phyloP scores from a whole-genome alignment of 2,888 invertebrate species.

The Pandemis cinnamomeana region DNA sequence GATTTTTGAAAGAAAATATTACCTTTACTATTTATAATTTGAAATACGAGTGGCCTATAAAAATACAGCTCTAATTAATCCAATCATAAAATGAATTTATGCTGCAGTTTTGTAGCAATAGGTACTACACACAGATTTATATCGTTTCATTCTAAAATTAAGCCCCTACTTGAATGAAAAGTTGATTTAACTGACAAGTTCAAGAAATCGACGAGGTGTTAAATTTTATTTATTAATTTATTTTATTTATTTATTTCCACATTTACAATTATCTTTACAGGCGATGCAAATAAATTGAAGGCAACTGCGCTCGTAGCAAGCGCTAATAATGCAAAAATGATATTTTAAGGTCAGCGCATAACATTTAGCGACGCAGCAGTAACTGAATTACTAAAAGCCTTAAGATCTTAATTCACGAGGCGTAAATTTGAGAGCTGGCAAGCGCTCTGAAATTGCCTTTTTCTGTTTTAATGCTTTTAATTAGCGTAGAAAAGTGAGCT shows the following conservation, averaged over 20 bases:
- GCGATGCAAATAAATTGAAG: no score
- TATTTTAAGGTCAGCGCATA: conserved; percentile 7
- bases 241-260: no score
- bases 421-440: conserved; percentile 3
- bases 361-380: conserved; percentile 9
- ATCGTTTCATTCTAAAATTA: no score
- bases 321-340: conserved; percentile 1
- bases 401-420: conserved; percentile 11
- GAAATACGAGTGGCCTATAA: no score
- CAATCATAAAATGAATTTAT: no score
- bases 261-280: no score
- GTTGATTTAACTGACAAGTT: background rate
- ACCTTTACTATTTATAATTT: no score
- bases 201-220: background rate
- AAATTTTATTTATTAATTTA: no score
- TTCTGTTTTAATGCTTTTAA: conserved; percentile 11
- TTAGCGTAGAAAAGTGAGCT: conserved; percentile 5
- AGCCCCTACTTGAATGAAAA: background rate
- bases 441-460: conserved; percentile 10
- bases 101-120: no score
- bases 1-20: no score
- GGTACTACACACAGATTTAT: no score
- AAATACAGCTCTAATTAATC: no score
- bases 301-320: background rate
- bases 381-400: conserved; percentile 7